These are phyloP conservation scores for Dendrocincla fuliginosa DNA, from an alignment of 2,797 vertebrate species.

Conservation along the genomic window DNA sequence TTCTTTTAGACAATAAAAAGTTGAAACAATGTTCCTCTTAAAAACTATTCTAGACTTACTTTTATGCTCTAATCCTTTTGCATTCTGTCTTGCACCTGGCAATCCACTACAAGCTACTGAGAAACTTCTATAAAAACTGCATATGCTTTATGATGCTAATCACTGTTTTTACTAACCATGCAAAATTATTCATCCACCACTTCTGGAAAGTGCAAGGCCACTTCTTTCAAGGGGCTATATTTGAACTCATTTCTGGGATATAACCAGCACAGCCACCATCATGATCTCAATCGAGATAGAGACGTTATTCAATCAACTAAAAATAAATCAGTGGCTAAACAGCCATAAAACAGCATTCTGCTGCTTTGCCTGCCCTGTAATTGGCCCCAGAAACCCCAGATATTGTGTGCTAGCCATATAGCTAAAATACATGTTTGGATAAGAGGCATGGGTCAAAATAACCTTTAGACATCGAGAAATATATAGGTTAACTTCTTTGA, in stretches of 20 bases:
- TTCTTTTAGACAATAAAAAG: conserved; percentile 34
- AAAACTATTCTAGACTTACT: background rate
- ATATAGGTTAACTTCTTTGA: background rate
- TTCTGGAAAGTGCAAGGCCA: conserved; percentile 7
- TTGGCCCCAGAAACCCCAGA: background rate
- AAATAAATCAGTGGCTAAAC: conserved; percentile 6
- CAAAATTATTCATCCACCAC: background rate
- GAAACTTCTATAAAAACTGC: background rate
- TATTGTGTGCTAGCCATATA: background rate
- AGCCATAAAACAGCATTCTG: background rate
- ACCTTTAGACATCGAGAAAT: background rate
- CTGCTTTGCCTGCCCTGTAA: background rate
- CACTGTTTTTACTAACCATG: background rate
- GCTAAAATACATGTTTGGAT: background rate
- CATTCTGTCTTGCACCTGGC: conserved; percentile 9
- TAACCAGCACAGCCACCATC: background rate
- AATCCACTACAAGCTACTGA: background rate
- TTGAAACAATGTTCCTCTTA: background rate
- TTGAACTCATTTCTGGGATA: background rate
- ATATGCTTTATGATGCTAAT: background rate
- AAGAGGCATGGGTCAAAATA: background rate
- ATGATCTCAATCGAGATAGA: background rate
- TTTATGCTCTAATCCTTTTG: background rate
- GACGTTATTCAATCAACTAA: background rate
- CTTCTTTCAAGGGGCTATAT: background rate